phyloP scores from a whole-genome alignment of 2,797 vertebrate species.

The Phylloscopus collybita region DNA sequence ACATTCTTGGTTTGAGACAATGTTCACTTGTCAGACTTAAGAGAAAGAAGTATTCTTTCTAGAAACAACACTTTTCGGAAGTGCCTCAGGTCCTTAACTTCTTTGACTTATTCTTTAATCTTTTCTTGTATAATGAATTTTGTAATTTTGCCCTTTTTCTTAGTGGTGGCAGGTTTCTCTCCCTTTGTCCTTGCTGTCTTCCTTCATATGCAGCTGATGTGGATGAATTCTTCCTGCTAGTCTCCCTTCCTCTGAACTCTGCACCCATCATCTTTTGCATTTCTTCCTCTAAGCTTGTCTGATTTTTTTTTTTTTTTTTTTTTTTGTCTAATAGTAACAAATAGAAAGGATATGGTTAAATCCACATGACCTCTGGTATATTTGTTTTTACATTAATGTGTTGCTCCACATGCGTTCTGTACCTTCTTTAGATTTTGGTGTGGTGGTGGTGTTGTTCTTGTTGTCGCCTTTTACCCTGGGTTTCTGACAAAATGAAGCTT shows the following conservation, averaged over 20 bases:
- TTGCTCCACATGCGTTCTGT: not conserved
- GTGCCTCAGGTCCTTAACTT: not conserved
- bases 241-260: not conserved
- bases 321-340: not conserved
- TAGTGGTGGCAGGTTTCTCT: not conserved
- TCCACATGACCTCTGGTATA: not conserved
- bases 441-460: no score
- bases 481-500: not conserved
- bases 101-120: not conserved
- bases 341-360: constrained; percentile 11
- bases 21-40: not conserved
- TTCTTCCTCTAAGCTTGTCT: not conserved
- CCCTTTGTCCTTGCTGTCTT: not conserved
- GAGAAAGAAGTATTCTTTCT: not conserved
- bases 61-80: not conserved
- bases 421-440: not conserved
- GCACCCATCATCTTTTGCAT: not conserved
- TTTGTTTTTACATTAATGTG: constrained; percentile 23
- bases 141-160: not conserved
- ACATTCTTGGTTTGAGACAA: not conserved
- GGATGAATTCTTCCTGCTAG: not conserved
- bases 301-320: not conserved
- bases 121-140: not conserved
- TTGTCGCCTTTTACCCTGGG: not conserved
- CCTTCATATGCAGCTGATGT: not conserved